Conservation (phyloP, 2,113 vertebrate genomes). For the Sphaerodactylus townsendi region DNA sequence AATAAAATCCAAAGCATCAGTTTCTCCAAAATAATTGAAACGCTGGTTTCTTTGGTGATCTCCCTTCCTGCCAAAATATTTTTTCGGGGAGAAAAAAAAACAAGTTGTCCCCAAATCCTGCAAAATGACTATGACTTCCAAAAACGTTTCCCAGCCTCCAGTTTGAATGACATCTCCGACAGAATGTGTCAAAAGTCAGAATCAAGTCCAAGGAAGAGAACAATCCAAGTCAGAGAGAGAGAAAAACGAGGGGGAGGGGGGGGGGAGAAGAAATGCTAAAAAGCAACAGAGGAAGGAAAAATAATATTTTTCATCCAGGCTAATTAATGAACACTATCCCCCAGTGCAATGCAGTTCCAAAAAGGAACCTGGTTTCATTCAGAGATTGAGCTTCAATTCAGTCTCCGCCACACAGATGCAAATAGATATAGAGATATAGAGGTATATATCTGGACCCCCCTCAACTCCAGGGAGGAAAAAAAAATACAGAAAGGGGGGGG, state of each 20-base stretch:
- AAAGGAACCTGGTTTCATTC: conserved; percentile 64
- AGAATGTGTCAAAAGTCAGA: conserved; percentile 68
- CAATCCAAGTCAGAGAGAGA: conserved; percentile 44
- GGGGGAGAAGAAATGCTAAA: conserved; percentile 46
- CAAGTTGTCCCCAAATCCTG: neutral
- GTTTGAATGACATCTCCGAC: conserved; percentile 63
- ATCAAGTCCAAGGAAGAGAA: conserved; percentile 61
- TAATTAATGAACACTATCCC: conserved; percentile 66
- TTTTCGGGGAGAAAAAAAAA: conserved; percentile 10
- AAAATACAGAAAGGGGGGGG: no score
- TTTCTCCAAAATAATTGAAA: conserved; percentile 62
- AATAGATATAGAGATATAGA: no score
- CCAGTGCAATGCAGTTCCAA: conserved; percentile 67
- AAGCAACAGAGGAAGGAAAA: conserved; percentile 60
- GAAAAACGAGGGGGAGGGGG: no score
- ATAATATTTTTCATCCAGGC: conserved; percentile 58
- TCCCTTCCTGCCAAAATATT: conserved; percentile 48
- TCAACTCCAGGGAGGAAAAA: conserved; percentile 36
- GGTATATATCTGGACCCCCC: no score
- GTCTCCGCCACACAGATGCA: conserved; percentile 43
- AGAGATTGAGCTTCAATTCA: conserved; percentile 57
- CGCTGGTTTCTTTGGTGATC: conserved; percentile 63
- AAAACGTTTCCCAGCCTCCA: conserved; percentile 58
- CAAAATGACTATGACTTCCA: conserved; percentile 41
- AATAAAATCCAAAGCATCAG: conserved; percentile 67